Conservation (phyloP, 2,797 vertebrate genomes). For the Enteromius thamalakanensis region DNA sequence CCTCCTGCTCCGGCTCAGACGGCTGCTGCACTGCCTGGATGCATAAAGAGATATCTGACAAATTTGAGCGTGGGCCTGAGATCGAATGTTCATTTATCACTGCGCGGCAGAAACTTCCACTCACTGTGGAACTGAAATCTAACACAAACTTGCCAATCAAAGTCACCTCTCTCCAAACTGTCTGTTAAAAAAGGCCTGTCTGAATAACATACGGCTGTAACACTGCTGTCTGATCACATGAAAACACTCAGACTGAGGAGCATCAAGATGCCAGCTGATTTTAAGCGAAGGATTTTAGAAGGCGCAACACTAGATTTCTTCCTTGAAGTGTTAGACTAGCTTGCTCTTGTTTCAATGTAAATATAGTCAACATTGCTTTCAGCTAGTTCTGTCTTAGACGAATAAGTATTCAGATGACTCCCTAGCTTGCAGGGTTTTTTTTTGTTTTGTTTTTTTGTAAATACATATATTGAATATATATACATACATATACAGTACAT, state of each 20-base stretch:
- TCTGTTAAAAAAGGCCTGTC: neutral
- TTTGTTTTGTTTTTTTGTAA: neutral
- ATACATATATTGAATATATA: neutral
- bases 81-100: slow-evolving; percentile 41
- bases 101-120: neutral
- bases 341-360: slow-evolving; percentile 1
- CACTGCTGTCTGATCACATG: slow-evolving; percentile 20
- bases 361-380: neutral
- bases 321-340: slow-evolving; percentile 2
- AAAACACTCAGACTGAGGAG: slow-evolving; percentile 13
- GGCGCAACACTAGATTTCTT: neutral
- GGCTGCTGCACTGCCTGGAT: neutral
- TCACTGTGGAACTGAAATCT: slow-evolving; percentile 9
- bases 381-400: neutral
- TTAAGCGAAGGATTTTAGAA: neutral
- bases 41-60: slow-evolving; percentile 26
- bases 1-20: neutral
- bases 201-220: slow-evolving; percentile 2
- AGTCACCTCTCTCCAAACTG: slow-evolving; percentile 13
- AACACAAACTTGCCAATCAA: slow-evolving; percentile 16
- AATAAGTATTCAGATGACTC: neutral
- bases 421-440: neutral
- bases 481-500: too few relatives aligned
- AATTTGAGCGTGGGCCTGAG: slow-evolving; percentile 14
- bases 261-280: slow-evolving; percentile 10